Base-by-base conservation (phyloP, 2,797 vertebrate species). In the Pyrrhura leucotis region DNA sequence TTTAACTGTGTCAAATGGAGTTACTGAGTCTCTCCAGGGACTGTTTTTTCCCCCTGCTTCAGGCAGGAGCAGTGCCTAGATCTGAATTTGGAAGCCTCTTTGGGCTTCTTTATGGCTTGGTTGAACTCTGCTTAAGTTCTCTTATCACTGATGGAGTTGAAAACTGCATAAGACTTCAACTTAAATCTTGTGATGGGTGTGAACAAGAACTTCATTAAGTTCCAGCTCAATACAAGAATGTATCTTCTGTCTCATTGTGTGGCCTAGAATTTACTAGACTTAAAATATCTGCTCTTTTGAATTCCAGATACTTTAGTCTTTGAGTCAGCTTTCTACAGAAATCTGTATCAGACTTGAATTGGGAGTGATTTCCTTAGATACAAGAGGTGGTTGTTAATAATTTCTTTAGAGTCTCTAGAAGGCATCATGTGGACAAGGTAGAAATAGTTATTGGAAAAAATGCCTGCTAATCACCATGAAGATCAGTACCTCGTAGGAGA, bases 111-210 rank as follows among this genome's bases (percentile, higher is more conserved):
- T 37, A 3, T 21, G 26, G 48, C 44, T 79, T 72, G 35, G 23
- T 71, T 72, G 74, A 92, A 33, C 12, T 47, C 44, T 61, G 19
- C 37, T 77, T 39, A 56, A 47, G 26, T 56, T 85, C 48, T 28
- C 14, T 22, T 85, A 20, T 35, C 12, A 6, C 13, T 62, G 73
- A 14, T 62, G 20, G 47, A 84, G 69, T 16, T n/a, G n/a, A 78
- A 50, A n/a, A 19, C 5, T 45, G 20, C 2, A 1, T 48, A 66
- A 69, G 22, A 7, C 14, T 83, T 69, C 65, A 48, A 8, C 44
- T 50, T 29, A 31, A 71, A 7, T 29, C 35, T 66, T 0, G 0
- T 84, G n/a, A 53, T 63, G 39, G 28, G 3, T n/a, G 45, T 35
- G 15, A 61, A 44, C n/a, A 44, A 69, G 15, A 59, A 25, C 5